These are phyloP conservation scores for Clinocottus analis DNA, from an alignment of 2,113 vertebrate genomes.

Conservation along the genomic window DNA sequence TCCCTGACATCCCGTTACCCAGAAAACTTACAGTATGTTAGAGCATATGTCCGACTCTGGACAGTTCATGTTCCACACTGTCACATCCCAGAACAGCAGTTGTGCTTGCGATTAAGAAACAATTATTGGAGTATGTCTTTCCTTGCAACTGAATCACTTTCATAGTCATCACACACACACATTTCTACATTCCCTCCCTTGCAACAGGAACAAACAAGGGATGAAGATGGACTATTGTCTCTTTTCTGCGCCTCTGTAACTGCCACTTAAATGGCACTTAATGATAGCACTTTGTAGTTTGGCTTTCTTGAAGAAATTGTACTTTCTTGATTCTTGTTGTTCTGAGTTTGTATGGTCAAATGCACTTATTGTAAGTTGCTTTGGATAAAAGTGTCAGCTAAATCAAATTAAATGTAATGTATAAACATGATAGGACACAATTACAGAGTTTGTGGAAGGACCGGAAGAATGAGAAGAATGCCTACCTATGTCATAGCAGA, in stretches of 20 bases:
- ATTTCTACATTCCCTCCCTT: slow-evolving; percentile 21
- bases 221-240: slow-evolving; percentile 5
- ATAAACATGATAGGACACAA: neutral
- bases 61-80: neutral
- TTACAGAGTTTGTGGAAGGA: neutral
- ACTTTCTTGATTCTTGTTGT: no score
- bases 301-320: no score
- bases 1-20: neutral
- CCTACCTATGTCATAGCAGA: neutral
- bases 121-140: neutral
- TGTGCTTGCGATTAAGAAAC: neutral
- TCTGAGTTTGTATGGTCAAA: no score
- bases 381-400: no score
- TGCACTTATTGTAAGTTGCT: no score
- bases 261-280: no score
- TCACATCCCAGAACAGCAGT: neutral
- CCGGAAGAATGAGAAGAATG: slow-evolving; percentile 14
- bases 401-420: neutral
- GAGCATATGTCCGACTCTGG: neutral
- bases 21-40: neutral
- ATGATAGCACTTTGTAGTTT: no score
- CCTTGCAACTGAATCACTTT: slow-evolving; percentile 1
- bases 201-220: slow-evolving; percentile 25
- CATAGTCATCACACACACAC: neutral
- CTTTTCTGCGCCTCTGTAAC: neutral